Conservation (phyloP, 53 echinoderm and acorn worm genomes). For the Mesocentrotus franciscanus region DNA sequence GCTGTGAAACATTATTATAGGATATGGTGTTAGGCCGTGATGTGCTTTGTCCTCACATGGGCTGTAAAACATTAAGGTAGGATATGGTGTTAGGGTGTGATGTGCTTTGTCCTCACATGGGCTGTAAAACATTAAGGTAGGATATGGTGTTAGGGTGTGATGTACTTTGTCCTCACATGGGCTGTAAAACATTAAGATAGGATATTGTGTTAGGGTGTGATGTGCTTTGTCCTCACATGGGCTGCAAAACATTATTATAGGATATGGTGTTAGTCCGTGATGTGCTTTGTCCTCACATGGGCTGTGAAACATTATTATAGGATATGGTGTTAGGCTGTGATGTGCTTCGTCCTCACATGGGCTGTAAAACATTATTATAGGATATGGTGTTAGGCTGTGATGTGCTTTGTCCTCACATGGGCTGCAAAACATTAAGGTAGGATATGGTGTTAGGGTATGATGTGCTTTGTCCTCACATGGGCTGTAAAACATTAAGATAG, state of each 20-base stretch:
- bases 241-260: neutral
- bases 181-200: neutral
- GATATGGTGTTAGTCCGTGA: neutral
- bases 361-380: no score
- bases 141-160: neutral
- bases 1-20: neutral
- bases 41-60: neutral
- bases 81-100: neutral
- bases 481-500: neutral
- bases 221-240: neutral
- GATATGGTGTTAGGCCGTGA: neutral
- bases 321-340: no score
- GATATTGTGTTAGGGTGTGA: neutral
- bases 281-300: neutral
- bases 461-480: no score
- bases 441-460: no score
- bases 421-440: no score
- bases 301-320: neutral
- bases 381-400: no score
- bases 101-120: neutral
- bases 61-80: neutral
- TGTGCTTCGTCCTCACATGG: no score
- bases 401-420: no score
- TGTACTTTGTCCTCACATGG: neutral
- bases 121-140: neutral